Conservation (phyloP, 2,888 invertebrate species). For the Syritta pipiens region DNA sequence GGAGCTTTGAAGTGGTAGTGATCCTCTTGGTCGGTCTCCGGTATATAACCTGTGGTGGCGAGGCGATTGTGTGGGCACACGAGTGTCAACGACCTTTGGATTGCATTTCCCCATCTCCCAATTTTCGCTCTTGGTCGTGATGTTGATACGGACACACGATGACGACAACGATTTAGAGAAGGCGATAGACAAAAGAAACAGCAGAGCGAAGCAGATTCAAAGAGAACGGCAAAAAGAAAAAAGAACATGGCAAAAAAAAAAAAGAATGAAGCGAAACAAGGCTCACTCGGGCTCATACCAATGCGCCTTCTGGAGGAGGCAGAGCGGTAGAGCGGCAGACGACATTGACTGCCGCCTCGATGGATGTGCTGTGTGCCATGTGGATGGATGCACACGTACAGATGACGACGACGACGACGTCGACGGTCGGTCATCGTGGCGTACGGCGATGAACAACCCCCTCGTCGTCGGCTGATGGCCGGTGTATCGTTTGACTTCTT, state of each 20-base stretch:
- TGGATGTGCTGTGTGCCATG: conserved; percentile 19
- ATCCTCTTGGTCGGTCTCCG: conserved; percentile 33
- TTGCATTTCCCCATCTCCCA: conserved; percentile 61
- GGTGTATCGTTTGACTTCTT: conserved; percentile 53
- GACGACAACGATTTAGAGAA: conserved; percentile 64
- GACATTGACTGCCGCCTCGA: conserved; percentile 65
- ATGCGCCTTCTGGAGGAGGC: conserved; percentile 29
- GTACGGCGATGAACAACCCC: conserved; percentile 6
- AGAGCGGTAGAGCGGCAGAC: conserved; percentile 60
- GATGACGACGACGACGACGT: background rate
- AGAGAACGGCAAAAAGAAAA: background rate
- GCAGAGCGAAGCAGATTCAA: conserved; percentile 53
- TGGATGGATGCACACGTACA: conserved; percentile 5
- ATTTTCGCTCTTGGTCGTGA: conserved; percentile 53
- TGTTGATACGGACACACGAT: conserved; percentile 43
- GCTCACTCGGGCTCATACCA: conserved; percentile 54
- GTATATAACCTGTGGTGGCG: conserved; percentile 47
- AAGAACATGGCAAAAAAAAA: background rate
- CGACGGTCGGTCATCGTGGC: too few species aligned
- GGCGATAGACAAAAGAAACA: conserved; percentile 60
- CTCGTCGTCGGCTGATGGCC: conserved; percentile 26
- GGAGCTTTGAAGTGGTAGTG: conserved; percentile 46
- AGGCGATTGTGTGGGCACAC: conserved; percentile 54
- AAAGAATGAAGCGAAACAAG: conserved; percentile 8
- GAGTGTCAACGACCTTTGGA: conserved; percentile 65